Evolutionary conservation across 2,113 vertebrate species (phyloP).

Genomic region (Seriola quinqueradiata): DNA sequence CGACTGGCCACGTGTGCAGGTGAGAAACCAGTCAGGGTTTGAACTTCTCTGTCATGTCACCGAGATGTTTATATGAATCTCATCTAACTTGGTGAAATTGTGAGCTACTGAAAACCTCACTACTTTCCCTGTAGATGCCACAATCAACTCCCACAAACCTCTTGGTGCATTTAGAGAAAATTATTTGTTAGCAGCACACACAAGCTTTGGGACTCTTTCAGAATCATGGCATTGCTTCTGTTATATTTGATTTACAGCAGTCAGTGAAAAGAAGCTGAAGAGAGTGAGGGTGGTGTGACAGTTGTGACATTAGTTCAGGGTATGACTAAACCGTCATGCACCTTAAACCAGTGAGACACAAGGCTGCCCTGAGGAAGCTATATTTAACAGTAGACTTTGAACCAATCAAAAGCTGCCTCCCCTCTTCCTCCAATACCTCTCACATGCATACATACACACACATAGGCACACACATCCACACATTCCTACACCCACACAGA

Average conservation of each 20-base stretch:
- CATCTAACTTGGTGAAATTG: not conserved
- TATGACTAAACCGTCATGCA: constrained; percentile 33
- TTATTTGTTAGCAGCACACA: not conserved
- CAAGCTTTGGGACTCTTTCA: not conserved
- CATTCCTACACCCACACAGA: constrained; percentile 32
- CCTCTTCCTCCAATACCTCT: constrained; percentile 30
- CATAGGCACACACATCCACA: constrained; percentile 46
- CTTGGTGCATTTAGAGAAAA: not conserved
- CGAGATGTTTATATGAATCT: not conserved
- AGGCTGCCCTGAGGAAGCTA: constrained; percentile 51
- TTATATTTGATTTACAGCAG: constrained; percentile 9
- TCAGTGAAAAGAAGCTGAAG: constrained; percentile 9
- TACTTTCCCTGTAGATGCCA: not conserved
- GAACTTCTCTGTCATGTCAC: not conserved
- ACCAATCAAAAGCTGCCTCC: constrained; percentile 61
- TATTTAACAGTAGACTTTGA: constrained; percentile 70
- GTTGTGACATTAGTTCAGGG: constrained; percentile 20
- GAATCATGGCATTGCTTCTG: not conserved
- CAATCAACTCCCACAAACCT: not conserved
- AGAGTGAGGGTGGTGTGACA: constrained; percentile 23
- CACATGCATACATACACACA: constrained; percentile 34
- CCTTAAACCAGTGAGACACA: constrained; percentile 56
- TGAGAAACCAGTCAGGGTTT: not conserved
- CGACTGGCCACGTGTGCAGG: too few species aligned
- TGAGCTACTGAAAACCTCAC: not conserved